Evolutionary conservation across 2,797 vertebrate species (phyloP).

Genomic region (Picus viridis): DNA sequence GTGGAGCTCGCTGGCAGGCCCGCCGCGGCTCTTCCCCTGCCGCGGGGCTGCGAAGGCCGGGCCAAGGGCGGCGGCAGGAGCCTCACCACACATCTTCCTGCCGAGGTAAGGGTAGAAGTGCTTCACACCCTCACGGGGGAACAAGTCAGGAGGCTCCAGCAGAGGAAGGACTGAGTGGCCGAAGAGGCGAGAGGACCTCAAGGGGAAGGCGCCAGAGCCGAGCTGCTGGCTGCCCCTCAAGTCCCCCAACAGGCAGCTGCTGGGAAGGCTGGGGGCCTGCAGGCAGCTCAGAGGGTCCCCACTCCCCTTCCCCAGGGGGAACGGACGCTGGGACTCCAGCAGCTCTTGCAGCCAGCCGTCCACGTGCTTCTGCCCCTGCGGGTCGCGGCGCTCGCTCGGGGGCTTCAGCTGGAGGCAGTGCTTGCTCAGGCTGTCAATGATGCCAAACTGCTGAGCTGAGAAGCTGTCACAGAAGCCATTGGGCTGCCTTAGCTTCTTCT

Average conservation of each 20-base stretch:
- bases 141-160: slow-evolving; percentile 72
- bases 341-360: slow-evolving; percentile 78
- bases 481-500: slow-evolving; percentile 81
- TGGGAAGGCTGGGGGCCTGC: slow-evolving; percentile 76
- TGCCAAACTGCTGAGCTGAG: slow-evolving; percentile 71
- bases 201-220: slow-evolving; percentile 68
- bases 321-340: slow-evolving; percentile 71
- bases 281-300: slow-evolving; percentile 72
- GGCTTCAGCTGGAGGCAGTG: slow-evolving; percentile 71
- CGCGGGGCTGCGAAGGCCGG: slow-evolving; percentile 75
- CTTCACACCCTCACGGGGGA: slow-evolving; percentile 77
- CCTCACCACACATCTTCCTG: slow-evolving; percentile 75
- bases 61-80: slow-evolving; percentile 73
- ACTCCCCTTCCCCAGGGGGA: slow-evolving; percentile 72
- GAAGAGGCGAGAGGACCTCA: slow-evolving; percentile 68
- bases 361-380: slow-evolving; percentile 74
- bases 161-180: slow-evolving; percentile 69
- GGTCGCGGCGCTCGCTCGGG: slow-evolving; percentile 67
- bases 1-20: slow-evolving; percentile 82
- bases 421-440: slow-evolving; percentile 75
- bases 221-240: slow-evolving; percentile 73
- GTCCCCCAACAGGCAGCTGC: slow-evolving; percentile 76
- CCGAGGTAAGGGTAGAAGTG: slow-evolving; percentile 78
- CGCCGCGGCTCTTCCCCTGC: slow-evolving; percentile 77
- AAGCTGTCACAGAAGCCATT: slow-evolving; percentile 77